Evolutionary conservation across 2,113 vertebrate genomes (phyloP).

Genomic region (Vulpes vulpes): DNA sequence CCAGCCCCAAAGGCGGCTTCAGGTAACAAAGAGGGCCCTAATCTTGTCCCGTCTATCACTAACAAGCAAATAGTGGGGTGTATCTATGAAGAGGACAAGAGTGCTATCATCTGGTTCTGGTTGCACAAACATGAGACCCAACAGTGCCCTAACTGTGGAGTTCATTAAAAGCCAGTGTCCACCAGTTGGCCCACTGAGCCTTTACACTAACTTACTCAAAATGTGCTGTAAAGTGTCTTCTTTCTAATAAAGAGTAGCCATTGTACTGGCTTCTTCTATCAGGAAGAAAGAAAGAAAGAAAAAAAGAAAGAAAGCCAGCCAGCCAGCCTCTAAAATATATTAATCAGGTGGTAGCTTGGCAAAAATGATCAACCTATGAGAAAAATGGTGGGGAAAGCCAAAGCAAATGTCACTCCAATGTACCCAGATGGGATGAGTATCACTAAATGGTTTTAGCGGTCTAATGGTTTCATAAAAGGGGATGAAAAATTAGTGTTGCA

Average conservation of each 20-base stretch:
- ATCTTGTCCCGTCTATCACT: not conserved
- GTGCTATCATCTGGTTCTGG: not conserved
- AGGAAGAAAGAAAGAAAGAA: not conserved
- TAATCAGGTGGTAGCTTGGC: not conserved
- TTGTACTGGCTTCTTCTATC: not conserved
- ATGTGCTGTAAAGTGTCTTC: not conserved
- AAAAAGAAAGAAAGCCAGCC: not conserved
- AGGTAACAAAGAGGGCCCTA: not conserved
- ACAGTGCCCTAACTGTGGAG: not conserved
- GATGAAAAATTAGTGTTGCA: constrained; percentile 1
- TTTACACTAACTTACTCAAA: not conserved
- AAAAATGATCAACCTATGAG: not conserved
- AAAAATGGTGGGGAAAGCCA: not conserved
- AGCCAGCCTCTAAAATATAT: not conserved
- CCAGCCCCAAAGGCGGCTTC: not conserved
- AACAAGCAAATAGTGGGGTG: not conserved
- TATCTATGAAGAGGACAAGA: not conserved
- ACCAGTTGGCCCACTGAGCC: not conserved
- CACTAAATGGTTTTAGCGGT: not conserved
- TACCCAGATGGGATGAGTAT: not conserved
- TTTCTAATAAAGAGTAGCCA: not conserved
- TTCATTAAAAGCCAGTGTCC: not conserved
- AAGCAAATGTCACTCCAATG: not conserved
- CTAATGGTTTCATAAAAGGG: not conserved
- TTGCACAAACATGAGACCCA: not conserved